Percentiles rank a stretch among this genome's conserved stretches.
Evolutionary conservation across 2,113 vertebrate genomes (phyloP).

Genomic region (Spilogale gracilis): DNA sequence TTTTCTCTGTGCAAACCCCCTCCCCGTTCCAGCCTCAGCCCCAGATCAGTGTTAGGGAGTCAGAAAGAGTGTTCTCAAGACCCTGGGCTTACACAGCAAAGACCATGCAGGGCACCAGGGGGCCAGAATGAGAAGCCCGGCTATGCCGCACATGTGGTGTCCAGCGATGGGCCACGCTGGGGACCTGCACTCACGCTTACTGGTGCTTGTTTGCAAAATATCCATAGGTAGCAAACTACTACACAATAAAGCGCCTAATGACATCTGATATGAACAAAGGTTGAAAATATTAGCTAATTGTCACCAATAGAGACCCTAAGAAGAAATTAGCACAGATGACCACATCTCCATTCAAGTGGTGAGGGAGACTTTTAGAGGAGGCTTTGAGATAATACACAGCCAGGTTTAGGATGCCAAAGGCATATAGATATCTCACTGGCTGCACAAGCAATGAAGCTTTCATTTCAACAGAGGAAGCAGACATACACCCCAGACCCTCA

Average conservation of each 20-base stretch:
- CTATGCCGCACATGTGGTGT: fast-evolving
- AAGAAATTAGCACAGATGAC: constrained; percentile 25
- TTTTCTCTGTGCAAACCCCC: neutral
- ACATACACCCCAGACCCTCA: neutral
- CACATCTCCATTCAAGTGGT: neutral
- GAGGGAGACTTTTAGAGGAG: constrained; percentile 41
- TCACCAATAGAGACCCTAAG: constrained; percentile 22
- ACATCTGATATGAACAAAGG: constrained; percentile 44
- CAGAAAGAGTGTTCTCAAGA: neutral
- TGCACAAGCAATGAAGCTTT: neutral
- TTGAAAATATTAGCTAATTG: constrained; percentile 16
- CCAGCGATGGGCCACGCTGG: neutral
- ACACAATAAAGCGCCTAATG: constrained; percentile 7
- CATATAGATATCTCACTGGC: neutral
- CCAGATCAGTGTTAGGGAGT: neutral
- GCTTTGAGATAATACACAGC: neutral
- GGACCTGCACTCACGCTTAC: neutral
- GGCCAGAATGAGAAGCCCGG: neutral
- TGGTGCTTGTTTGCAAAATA: constrained; percentile 23
- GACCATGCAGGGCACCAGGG: neutral
- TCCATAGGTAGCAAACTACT: neutral
- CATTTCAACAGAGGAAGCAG: neutral
- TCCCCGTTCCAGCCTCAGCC: neutral
- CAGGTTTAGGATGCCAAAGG: neutral
- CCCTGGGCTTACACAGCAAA: neutral